These are phyloP conservation scores for Rhabdornis inornatus DNA, from an alignment of 2,113 vertebrate genomes.

Conservation along the genomic window DNA sequence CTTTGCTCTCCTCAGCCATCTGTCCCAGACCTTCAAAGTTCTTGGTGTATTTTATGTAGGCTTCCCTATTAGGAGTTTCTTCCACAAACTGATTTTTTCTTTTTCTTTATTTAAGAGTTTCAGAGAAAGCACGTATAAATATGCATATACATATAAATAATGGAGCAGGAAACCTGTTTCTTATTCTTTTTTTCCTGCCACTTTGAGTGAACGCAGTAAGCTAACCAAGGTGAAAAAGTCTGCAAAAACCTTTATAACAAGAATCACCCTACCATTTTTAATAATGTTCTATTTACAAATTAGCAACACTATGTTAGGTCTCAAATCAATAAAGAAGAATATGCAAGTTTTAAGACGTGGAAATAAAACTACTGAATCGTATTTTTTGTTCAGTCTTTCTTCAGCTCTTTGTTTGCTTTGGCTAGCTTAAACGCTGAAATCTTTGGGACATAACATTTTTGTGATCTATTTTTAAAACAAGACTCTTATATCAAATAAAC, in stretches of 20 bases:
- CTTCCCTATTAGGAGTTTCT: not conserved
- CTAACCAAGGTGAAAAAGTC: not conserved
- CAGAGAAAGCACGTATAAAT: constrained; percentile 35
- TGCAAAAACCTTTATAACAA: not conserved
- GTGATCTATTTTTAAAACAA: constrained; percentile 16
- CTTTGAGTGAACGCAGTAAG: not conserved
- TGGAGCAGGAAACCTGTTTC: constrained; percentile 15
- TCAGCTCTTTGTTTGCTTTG: constrained; percentile 23
- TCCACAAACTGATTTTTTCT: not conserved
- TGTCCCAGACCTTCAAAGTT: not conserved
- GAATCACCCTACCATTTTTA: not conserved
- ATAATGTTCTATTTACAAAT: not conserved
- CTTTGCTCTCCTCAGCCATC: not conserved
- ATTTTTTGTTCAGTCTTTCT: not conserved
- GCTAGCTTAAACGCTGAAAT: not conserved
- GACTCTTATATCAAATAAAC: not conserved
- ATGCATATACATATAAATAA: constrained; percentile 47
- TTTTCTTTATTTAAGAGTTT: not conserved
- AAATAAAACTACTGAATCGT: not conserved
- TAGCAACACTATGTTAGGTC: not conserved
- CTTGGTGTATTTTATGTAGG: not conserved
- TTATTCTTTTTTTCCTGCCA: not conserved
- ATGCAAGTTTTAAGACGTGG: not conserved
- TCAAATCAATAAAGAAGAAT: not conserved
- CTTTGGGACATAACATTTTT: not conserved